A percentile compares a stretch with the other conserved stretches of the same genome.
phyloP scores from a whole-genome alignment of 2,888 invertebrate species.

The Agonopterix arenella region DNA sequence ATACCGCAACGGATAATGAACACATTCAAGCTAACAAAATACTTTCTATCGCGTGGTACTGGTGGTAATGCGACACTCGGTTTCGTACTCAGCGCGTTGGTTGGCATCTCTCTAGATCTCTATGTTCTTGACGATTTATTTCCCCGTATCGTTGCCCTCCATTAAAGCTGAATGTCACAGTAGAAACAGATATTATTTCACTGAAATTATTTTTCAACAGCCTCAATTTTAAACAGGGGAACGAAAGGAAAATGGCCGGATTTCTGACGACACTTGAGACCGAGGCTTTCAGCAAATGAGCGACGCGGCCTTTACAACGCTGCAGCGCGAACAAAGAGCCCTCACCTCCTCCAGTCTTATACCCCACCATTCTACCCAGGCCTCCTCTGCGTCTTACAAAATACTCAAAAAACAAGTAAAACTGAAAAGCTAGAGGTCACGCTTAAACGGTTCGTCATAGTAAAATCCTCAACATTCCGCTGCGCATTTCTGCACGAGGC shows the following conservation, averaged over 20 bases:
- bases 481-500: constrained; percentile 38
- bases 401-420: constrained; percentile 22
- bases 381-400: constrained; percentile 18
- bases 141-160: no score
- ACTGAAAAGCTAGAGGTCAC: constrained; percentile 26
- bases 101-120: no score
- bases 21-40: no score
- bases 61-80: no score
- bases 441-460: constrained; percentile 21
- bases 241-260: constrained; percentile 43
- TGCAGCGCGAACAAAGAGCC: constrained; percentile 47
- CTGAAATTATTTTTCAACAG: constrained; percentile 1
- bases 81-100: no score
- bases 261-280: constrained; percentile 51
- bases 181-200: no score
- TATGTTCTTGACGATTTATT: no score
- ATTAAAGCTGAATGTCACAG: no score
- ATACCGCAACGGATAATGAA: no score
- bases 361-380: constrained; percentile 22
- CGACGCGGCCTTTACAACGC: constrained; percentile 39
- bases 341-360: constrained; percentile 34
- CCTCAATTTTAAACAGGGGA: constrained; percentile 2
- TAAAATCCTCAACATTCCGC: constrained; percentile 24
- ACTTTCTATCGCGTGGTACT: no score
- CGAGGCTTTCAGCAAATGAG: constrained; percentile 64